phyloP scores from a whole-genome alignment of 2,113 vertebrate genomes.

The Hoplias malabaricus region DNA sequence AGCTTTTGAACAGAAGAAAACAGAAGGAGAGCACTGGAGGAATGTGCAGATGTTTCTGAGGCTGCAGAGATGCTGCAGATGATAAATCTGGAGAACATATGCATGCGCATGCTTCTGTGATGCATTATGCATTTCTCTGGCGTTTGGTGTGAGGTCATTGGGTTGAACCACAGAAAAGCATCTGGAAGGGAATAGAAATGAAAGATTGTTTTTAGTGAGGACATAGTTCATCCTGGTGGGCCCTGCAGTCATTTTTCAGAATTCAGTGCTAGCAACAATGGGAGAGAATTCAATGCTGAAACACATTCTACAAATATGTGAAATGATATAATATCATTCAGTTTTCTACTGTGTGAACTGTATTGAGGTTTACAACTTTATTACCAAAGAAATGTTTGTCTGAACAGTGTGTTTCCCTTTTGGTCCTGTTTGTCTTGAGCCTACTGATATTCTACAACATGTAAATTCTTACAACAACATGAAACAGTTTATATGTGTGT shows the following conservation, averaged over 20 bases:
- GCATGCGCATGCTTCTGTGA: not conserved
- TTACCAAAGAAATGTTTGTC: too few species aligned
- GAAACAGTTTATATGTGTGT: too few species aligned
- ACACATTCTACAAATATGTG: not conserved
- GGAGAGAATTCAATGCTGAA: not conserved
- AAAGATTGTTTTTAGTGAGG: not conserved
- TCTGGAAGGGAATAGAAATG: not conserved
- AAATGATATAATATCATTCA: too few species aligned
- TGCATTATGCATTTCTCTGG: not conserved
- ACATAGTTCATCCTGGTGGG: not conserved
- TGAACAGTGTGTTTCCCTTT: too few species aligned
- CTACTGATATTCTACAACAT: too few species aligned
- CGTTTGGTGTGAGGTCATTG: not conserved
- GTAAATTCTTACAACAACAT: too few species aligned
- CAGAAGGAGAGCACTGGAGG: not conserved
- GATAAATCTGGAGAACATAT: not conserved
- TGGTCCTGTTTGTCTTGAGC: too few species aligned
- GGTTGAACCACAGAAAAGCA: not conserved
- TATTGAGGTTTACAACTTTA: too few species aligned
- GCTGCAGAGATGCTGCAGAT: not conserved
- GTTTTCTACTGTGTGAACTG: too few species aligned
- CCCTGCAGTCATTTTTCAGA: not conserved
- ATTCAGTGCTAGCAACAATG: not conserved
- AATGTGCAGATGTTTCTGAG: not conserved
- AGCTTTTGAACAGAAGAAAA: constrained; percentile 2